phyloP scores from a whole-genome alignment of 2,113 vertebrate species.

The Clarias macrocephalus region DNA sequence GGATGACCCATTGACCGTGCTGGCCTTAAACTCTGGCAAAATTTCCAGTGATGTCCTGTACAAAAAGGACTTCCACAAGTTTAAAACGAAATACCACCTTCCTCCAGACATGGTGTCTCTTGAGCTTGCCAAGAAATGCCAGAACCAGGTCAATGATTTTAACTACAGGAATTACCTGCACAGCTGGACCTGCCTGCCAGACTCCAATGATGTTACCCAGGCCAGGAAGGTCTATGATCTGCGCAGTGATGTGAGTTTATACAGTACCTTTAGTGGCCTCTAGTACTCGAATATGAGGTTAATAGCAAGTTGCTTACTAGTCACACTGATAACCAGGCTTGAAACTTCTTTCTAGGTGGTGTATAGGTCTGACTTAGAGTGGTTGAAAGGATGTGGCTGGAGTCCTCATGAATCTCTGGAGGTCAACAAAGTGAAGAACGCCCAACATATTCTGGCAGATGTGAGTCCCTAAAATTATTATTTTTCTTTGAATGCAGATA shows the following conservation, averaged over 20 bases:
- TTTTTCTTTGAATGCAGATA: neutral
- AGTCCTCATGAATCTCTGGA: constrained; percentile 83
- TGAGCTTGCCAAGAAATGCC: constrained; percentile 85
- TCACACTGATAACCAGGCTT: neutral
- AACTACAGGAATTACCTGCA: constrained; percentile 83
- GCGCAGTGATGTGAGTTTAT: constrained; percentile 80
- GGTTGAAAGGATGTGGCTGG: constrained; percentile 95
- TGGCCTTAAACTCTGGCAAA: constrained; percentile 82
- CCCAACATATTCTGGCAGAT: constrained; percentile 80
- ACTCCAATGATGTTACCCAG: constrained; percentile 83
- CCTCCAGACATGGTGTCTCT: constrained; percentile 84
- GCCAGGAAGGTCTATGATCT: constrained; percentile 83
- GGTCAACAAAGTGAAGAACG: constrained; percentile 84
- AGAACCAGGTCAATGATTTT: constrained; percentile 81
- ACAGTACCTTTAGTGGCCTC: no score
- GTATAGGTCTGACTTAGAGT: constrained; percentile 92
- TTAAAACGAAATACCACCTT: constrained; percentile 82
- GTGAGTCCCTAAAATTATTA: constrained; percentile 62
- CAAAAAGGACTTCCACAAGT: constrained; percentile 88
- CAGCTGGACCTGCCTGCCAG: constrained; percentile 85
- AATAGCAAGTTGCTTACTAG: neutral
- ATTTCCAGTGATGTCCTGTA: constrained; percentile 88
- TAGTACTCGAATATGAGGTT: neutral
- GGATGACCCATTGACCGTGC: constrained; percentile 84
- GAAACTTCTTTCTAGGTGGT: constrained; percentile 72